These are phyloP conservation scores for Saccopteryx bilineata DNA, from an alignment of 2,113 vertebrate species.

Conservation along the genomic window DNA sequence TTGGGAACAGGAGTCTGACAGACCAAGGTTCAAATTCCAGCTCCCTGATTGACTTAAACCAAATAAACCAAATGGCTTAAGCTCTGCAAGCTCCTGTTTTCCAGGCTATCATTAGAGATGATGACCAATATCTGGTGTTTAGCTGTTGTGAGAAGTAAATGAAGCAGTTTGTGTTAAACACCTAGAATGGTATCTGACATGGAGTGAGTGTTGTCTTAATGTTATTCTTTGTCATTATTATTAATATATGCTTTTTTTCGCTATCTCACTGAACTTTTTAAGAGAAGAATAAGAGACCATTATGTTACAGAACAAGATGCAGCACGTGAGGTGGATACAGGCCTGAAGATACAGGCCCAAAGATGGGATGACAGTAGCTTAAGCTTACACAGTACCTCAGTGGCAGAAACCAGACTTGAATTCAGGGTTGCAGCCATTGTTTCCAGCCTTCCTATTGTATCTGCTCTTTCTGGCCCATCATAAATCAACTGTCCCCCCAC, in stretches of 20 bases:
- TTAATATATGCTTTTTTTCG: not conserved
- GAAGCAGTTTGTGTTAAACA: not conserved
- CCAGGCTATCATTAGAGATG: not conserved
- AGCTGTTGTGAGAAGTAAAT: not conserved
- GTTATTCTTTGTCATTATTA: not conserved
- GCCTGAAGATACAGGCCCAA: not conserved
- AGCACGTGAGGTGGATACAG: not conserved
- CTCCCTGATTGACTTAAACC: not conserved
- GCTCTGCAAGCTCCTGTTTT: not conserved
- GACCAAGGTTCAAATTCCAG: not conserved
- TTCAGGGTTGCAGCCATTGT: fast-evolving
- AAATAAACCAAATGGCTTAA: not conserved
- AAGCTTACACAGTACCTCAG: not conserved
- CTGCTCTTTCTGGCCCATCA: not conserved
- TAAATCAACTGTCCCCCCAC: not conserved
- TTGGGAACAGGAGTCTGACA: not conserved
- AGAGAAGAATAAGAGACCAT: not conserved
- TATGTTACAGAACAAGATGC: no score
- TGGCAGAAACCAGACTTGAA: not conserved
- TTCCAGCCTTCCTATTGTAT: not conserved
- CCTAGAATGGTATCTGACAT: no score
- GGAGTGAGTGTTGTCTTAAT: no score
- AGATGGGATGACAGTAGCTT: not conserved
- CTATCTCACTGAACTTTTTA: not conserved
- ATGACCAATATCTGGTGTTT: no score